A percentile compares a stretch with the other conserved stretches of the same genome.
phyloP scores from a whole-genome alignment of 2,113 vertebrate species.

The Alouatta palliata region DNA sequence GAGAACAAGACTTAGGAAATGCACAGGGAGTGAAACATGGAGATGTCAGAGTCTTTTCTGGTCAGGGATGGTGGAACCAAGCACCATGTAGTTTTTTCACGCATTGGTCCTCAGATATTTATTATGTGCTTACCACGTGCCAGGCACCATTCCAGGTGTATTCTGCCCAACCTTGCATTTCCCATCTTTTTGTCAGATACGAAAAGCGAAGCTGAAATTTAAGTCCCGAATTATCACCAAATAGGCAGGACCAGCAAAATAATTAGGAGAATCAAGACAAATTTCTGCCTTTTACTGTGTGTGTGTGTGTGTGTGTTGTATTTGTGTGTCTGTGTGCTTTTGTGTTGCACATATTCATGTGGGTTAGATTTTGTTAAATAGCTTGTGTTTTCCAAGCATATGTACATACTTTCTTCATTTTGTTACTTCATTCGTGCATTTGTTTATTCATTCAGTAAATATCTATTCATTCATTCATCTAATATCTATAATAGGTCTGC shows the following conservation, averaged over 20 bases:
- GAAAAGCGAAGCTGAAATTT: constrained; percentile 32
- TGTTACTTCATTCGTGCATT: not conserved
- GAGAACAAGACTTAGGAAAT: not conserved
- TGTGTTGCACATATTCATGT: not conserved
- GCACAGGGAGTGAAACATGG: not conserved
- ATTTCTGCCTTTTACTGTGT: not conserved
- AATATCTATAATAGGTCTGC: not conserved
- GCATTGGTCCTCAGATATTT: not conserved
- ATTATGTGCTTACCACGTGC: not conserved
- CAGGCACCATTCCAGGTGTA: not conserved
- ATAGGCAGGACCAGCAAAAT: not conserved
- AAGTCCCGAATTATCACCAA: not conserved
- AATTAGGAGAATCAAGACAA: not conserved
- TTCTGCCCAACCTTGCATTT: not conserved
- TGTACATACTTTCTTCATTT: not conserved
- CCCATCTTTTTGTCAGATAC: not conserved
- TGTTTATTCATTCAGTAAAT: not conserved
- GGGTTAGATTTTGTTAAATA: not conserved
- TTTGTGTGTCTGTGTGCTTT: not conserved
- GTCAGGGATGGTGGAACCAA: not conserved
- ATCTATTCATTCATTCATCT: not conserved
- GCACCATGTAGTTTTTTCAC: not conserved
- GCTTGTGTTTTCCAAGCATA: not conserved
- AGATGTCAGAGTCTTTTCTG: not conserved
- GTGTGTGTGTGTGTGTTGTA: not conserved